A percentile compares a stretch with the other conserved stretches of the same genome.
phyloP scores from a whole-genome alignment of 2,888 invertebrate genomes.

The Malthinus seriepunctatus region DNA sequence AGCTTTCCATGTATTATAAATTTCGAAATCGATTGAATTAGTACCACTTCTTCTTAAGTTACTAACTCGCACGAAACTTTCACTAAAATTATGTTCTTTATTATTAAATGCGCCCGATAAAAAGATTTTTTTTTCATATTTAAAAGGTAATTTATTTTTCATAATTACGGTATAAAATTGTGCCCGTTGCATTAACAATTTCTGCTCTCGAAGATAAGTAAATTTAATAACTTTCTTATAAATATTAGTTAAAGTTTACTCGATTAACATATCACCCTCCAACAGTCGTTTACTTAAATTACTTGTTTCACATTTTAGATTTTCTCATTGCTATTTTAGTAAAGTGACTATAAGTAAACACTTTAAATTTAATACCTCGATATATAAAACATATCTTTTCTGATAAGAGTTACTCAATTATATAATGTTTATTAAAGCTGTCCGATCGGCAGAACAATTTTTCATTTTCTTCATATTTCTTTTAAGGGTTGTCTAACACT shows the following conservation, averaged over 20 bases:
- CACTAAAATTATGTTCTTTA: not conserved
- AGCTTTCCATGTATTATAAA: conserved; percentile 27
- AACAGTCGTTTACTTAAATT: conserved; percentile 23
- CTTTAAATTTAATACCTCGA: conserved; percentile 34
- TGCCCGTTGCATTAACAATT: not conserved
- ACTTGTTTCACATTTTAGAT: no score
- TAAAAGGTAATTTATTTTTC: conserved; percentile 3
- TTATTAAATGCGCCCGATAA: conserved; percentile 1
- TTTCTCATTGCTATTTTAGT: no score
- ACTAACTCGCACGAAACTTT: not conserved
- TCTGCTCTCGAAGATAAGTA: not conserved
- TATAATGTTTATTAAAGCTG: conserved; percentile 43
- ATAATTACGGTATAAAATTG: not conserved
- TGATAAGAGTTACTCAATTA: conserved; percentile 34
- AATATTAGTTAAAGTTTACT: not conserved
- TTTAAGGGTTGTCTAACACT: conserved; percentile 30
- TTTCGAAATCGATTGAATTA: conserved; percentile 29
- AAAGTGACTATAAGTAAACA: not conserved
- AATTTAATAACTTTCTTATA: conserved; percentile 24
- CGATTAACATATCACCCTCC: conserved; percentile 33
- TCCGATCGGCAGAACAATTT: conserved; percentile 39
- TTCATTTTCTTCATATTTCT: conserved; percentile 43
- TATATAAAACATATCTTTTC: conserved; percentile 41
- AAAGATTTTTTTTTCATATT: not conserved
- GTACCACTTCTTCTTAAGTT: conserved; percentile 8